These are phyloP conservation scores for Drosophila persimilis DNA, from an alignment of 1,140 invertebrate species.

Conservation along the genomic window DNA sequence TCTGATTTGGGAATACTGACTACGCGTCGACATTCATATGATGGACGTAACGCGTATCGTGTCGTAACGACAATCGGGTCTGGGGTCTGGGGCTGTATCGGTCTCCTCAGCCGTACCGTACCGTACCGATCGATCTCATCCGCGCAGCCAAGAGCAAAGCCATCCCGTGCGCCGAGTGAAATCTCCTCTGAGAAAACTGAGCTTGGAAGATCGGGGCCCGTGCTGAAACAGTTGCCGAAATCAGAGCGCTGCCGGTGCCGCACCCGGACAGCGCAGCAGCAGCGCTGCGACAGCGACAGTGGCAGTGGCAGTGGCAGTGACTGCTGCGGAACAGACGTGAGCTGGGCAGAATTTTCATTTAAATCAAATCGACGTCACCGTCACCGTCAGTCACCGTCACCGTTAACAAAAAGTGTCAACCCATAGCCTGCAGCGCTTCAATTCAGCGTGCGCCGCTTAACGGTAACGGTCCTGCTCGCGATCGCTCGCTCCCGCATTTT, in stretches of 20 bases:
- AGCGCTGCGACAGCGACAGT: conserved; percentile 17
- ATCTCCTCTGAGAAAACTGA: conserved; percentile 1
- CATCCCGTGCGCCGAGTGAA: no score
- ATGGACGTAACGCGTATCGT: conserved; percentile 51
- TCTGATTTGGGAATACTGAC: conserved; percentile 21
- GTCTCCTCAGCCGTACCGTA: conserved; percentile 11
- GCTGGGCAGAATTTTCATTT: conserved; percentile 72
- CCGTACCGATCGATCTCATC: conserved; percentile 4
- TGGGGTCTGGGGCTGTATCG: no score
- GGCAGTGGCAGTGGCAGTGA: conserved; percentile 38
- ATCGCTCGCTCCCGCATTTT: conserved; percentile 17
- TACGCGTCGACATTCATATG: conserved; percentile 50
- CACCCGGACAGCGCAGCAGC: conserved; percentile 25
- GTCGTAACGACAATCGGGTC: conserved; percentile 26
- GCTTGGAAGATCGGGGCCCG: no score
- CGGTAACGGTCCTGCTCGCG: conserved; percentile 73
- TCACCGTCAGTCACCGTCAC: conserved; percentile 34
- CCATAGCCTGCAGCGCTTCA: conserved; percentile 64
- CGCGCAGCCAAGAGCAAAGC: no score
- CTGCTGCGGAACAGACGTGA: conserved; percentile 62
- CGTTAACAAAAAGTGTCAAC: conserved; percentile 74
- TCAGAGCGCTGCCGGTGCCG: neutral
- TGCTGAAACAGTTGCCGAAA: conserved; percentile 5
- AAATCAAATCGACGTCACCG: conserved; percentile 56
- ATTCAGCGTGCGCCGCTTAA: conserved; percentile 73